Conservation (phyloP, 2,888 invertebrate genomes). For the Tineola bisselliella region DNA sequence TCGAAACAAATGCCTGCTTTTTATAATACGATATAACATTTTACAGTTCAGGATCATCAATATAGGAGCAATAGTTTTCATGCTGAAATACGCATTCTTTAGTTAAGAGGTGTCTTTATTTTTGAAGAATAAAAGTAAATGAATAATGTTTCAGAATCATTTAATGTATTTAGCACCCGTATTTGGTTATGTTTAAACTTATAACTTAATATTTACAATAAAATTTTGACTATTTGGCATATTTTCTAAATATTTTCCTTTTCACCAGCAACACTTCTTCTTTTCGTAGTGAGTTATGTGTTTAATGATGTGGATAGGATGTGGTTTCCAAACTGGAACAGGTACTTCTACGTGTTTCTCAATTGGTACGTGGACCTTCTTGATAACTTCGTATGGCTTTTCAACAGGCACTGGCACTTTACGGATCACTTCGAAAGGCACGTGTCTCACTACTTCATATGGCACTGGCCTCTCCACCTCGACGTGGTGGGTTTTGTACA, state of each 20-base stretch:
- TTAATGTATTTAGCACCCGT: conserved; percentile 1
- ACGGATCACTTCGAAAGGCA: conserved; percentile 53
- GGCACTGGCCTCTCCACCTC: conserved; percentile 56
- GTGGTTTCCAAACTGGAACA: conserved; percentile 56
- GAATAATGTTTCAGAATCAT: not conserved
- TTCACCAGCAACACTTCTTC: conserved; percentile 56
- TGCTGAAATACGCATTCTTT: too few relatives aligned
- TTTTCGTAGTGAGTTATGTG: conserved; percentile 61
- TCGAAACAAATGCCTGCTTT: too few relatives aligned
- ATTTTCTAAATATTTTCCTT: conserved; percentile 42
- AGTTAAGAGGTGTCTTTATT: too few relatives aligned
- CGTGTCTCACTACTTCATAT: conserved; percentile 46
- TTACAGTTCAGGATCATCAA: too few relatives aligned
- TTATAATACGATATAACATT: too few relatives aligned
- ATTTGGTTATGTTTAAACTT: conserved; percentile 18
- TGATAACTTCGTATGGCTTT: conserved; percentile 56
- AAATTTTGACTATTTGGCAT: conserved; percentile 57
- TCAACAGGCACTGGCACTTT: conserved; percentile 52
- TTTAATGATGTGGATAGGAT: conserved; percentile 59
- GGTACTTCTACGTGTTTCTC: conserved; percentile 56
- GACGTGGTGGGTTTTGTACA: conserved; percentile 52
- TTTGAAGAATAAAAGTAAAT: not conserved
- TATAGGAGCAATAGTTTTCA: too few relatives aligned
- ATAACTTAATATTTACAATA: conserved; percentile 40
- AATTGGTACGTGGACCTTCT: conserved; percentile 49